Evolutionary conservation across 2,113 vertebrate genomes (phyloP), one percentile per base, ranked within the genome.

Genomic region (Sarotherodon lohbergeri): DNA sequence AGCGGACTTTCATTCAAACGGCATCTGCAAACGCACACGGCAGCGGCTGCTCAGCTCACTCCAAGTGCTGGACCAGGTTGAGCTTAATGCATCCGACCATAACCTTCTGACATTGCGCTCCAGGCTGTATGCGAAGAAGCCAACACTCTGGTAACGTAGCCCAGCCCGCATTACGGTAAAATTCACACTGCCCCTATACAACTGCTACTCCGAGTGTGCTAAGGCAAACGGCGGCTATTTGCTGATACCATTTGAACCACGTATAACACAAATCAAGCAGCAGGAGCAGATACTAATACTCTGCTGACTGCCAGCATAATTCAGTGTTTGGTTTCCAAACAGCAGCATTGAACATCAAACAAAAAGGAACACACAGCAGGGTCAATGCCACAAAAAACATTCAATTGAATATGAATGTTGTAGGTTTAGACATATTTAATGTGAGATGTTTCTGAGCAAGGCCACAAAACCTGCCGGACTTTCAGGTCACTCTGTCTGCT

Each of bases 311-410:
- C 27, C 3, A 68, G 80, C 41, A 86, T 17, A 80, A 9, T 17
- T 59, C 73, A 76, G 90, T 34, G 86, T 89, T 90, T 93, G 88
- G 86, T 81, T 90, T 87, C 88, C 80, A 68, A 88, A 89, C 66
- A 32, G 52, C 81, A 86, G 61, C 80, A 36, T 3, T 24, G 24
- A 76, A 76, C 22, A 48, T 39, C 61, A 71, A 12, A 71, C n/a
- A 29, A 48, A 76, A 50, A 50, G 9, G 22, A 71, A 43, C 13
- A 73, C 12, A 46, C 5, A 73, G 22, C 27, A 78, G 71, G 24
- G 9, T 19, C 1, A 1, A 17, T 82, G 17, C 32, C 14, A 48
- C 41, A 27, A 50, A 13, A 7, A 10, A 17, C 27, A 76, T 50
- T 17, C 12, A 76, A 76, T 12, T 19, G 43, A 19, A 50, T 78